Conservation (phyloP, 2,797 vertebrate species). For the Xenopus petersii region DNA sequence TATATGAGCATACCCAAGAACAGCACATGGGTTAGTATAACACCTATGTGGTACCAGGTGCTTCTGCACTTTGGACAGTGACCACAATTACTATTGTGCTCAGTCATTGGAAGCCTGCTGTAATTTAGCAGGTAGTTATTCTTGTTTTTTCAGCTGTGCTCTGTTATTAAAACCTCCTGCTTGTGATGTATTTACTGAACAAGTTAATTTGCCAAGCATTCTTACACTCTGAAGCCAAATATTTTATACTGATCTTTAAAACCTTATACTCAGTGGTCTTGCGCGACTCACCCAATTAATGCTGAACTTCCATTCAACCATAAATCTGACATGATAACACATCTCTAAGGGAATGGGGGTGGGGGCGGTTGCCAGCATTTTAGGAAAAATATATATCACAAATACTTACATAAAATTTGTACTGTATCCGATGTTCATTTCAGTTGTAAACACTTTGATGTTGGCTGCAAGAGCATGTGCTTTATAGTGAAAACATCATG, state of each 20-base stretch:
- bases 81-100: too few species aligned
- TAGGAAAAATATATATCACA: constrained; percentile 26
- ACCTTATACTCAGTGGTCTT: constrained; percentile 20
- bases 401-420: constrained; percentile 19
- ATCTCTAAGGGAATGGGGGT: constrained; percentile 24
- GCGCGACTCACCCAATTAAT: constrained; percentile 30
- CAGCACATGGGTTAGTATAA: too few species aligned
- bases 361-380: constrained; percentile 14
- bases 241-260: constrained; percentile 12
- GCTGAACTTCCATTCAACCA: constrained; percentile 36
- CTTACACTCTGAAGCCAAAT: constrained; percentile 5
- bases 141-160: neutral
- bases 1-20: too few species aligned
- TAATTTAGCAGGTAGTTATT: neutral
- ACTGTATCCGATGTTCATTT: constrained; percentile 37
- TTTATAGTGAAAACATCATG: constrained; percentile 20
- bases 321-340: constrained; percentile 27
- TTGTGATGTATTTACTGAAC: constrained; percentile 2
- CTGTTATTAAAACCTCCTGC: neutral
- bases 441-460: constrained; percentile 15
- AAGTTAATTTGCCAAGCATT: constrained; percentile 25
- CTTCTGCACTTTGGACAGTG: too few species aligned
- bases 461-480: constrained; percentile 14
- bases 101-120: neutral
- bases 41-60: too few species aligned